Evolutionary conservation across 2,113 vertebrate genomes (phyloP).

Genomic region (Equus quagga): DNA sequence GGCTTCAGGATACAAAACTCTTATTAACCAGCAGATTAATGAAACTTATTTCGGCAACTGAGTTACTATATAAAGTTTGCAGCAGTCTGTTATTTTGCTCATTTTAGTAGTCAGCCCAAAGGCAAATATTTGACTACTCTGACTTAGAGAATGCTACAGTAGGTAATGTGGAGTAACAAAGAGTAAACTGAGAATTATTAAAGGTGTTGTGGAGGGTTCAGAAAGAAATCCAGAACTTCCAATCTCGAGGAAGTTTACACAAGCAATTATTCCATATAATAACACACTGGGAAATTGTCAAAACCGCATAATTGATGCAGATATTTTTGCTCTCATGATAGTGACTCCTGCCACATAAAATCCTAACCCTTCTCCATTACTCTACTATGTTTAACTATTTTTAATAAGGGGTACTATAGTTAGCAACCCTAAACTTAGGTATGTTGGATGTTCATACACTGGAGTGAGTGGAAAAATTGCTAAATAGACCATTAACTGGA

Average conservation of each 20-base stretch:
- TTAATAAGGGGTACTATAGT: background rate
- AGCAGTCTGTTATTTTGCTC: constrained; percentile 7
- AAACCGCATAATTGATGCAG: background rate
- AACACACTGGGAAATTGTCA: background rate
- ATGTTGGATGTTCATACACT: background rate
- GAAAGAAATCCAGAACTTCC: background rate
- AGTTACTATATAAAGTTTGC: background rate
- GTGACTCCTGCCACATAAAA: background rate
- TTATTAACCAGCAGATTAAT: background rate
- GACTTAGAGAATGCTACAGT: background rate
- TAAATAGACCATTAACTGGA: background rate
- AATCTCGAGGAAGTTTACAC: background rate
- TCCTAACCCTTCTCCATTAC: background rate
- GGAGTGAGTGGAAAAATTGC: background rate
- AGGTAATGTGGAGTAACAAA: background rate
- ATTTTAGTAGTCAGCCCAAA: constrained; percentile 8
- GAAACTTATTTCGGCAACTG: background rate
- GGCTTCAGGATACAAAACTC: background rate
- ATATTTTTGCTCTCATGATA: background rate
- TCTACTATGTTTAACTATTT: background rate
- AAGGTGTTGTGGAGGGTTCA: background rate
- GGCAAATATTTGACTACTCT: constrained; percentile 23
- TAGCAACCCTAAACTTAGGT: background rate
- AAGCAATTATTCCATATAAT: background rate
- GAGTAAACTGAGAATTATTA: background rate